Conservation (phyloP, 2,113 vertebrate species). For the Mormyrus iriodes region DNA sequence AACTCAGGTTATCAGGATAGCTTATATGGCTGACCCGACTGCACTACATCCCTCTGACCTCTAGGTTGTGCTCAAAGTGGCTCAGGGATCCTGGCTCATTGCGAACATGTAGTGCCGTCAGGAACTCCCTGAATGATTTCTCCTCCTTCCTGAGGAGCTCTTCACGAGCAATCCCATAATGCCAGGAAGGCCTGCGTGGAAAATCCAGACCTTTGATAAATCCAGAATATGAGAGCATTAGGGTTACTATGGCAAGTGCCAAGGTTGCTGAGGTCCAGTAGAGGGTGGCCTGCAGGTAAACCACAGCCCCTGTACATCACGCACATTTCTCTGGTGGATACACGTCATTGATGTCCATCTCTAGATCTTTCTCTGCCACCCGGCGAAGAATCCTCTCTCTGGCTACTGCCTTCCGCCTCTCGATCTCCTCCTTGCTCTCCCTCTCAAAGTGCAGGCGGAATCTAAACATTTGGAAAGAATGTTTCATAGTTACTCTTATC, state of each 20-base stretch:
- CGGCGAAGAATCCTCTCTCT: constrained; percentile 66
- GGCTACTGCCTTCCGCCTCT: constrained; percentile 72
- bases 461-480: constrained; percentile 42
- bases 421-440: constrained; percentile 80
- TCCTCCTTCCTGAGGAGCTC: constrained; percentile 74
- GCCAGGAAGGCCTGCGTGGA: constrained; percentile 79
- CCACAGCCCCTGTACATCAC: neutral
- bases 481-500: neutral
- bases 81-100: constrained; percentile 72
- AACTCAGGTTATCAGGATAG: neutral
- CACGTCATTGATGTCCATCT: constrained; percentile 69
- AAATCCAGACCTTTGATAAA: constrained; percentile 69
- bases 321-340: constrained; percentile 75
- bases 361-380: constrained; percentile 61
- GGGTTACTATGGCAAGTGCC: constrained; percentile 23
- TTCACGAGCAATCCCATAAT: constrained; percentile 78
- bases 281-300: constrained; percentile 16
- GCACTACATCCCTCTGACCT: constrained; percentile 57
- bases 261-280: constrained; percentile 10
- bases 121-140: constrained; percentile 73
- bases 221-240: neutral
- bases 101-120: constrained; percentile 69
- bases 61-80: constrained; percentile 88
- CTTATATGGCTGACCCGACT: neutral
- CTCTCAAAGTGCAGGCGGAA: constrained; percentile 79